Conservation (phyloP, 2,797 vertebrate genomes). For the Manis javanica region DNA sequence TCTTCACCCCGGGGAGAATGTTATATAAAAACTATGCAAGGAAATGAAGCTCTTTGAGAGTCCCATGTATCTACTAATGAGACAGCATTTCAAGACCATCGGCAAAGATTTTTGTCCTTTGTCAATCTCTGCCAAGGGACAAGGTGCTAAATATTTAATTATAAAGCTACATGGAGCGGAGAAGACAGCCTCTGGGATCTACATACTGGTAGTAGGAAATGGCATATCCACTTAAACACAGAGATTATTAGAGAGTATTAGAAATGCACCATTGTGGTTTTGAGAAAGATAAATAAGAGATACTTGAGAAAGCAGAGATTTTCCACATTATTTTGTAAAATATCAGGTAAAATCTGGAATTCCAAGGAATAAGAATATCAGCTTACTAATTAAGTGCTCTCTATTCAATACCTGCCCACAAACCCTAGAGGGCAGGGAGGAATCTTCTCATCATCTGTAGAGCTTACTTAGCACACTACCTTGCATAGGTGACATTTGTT, state of each 20-base stretch:
- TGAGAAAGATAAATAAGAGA: background rate
- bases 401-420: background rate
- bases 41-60: background rate
- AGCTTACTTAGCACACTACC: background rate
- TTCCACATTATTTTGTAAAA: background rate
- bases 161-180: conserved; percentile 42
- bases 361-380: background rate
- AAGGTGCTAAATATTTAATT: conserved; percentile 45
- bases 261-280: background rate
- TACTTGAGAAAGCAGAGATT: background rate
- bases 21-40: background rate
- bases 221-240: conserved; percentile 40
- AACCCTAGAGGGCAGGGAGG: background rate
- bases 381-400: background rate
- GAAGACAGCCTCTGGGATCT: conserved; percentile 30
- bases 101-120: conserved; percentile 37
- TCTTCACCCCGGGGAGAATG: background rate
- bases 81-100: conserved; percentile 10
- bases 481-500: background rate
- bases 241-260: background rate
- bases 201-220: background rate
- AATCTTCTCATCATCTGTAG: background rate
- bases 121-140: background rate
- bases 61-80: background rate
- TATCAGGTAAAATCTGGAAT: background rate